Evolutionary conservation across 2,888 invertebrate genomes (phyloP).

Genomic region (Andricus curvator): DNA sequence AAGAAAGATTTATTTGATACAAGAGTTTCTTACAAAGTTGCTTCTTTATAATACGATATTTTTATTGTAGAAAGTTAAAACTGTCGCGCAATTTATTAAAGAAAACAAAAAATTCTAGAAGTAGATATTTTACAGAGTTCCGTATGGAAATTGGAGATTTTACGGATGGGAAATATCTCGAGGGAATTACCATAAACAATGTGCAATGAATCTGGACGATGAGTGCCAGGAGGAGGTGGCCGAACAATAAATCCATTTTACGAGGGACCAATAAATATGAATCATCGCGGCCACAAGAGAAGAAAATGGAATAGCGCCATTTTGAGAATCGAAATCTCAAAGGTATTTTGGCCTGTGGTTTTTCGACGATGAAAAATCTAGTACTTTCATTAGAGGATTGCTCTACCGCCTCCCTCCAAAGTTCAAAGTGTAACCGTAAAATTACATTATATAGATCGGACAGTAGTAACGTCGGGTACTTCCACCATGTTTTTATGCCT

Average conservation of each 20-base stretch:
- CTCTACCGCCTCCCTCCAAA: constrained; percentile 11
- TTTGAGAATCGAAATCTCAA: neutral
- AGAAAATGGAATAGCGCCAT: constrained; percentile 27
- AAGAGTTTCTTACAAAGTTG: neutral
- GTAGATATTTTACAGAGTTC: constrained; percentile 29
- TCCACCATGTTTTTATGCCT: neutral
- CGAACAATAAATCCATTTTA: constrained; percentile 28
- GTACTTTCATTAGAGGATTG: constrained; percentile 58
- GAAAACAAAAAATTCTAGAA: constrained; percentile 52
- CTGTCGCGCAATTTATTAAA: neutral
- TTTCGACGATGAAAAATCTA: constrained; percentile 49
- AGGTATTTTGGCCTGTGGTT: constrained; percentile 6
- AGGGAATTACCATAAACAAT: constrained; percentile 36
- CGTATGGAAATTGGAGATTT: constrained; percentile 16
- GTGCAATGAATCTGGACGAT: constrained; percentile 32
- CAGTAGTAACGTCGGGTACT: neutral
- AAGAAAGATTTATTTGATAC: constrained; percentile 6
- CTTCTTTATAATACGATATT: neutral
- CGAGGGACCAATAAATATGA: constrained; percentile 31
- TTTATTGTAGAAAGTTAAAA: constrained; percentile 50
- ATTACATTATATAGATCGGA: neutral
- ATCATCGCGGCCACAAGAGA: constrained; percentile 3
- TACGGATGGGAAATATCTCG: constrained; percentile 12
- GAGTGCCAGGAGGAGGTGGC: constrained; percentile 21
- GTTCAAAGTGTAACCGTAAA: neutral